A percentile compares a stretch with the other conserved stretches of the same genome.
Evolutionary conservation across 2,113 vertebrate genomes (phyloP).

Genomic region (Anas platyrhynchos): DNA sequence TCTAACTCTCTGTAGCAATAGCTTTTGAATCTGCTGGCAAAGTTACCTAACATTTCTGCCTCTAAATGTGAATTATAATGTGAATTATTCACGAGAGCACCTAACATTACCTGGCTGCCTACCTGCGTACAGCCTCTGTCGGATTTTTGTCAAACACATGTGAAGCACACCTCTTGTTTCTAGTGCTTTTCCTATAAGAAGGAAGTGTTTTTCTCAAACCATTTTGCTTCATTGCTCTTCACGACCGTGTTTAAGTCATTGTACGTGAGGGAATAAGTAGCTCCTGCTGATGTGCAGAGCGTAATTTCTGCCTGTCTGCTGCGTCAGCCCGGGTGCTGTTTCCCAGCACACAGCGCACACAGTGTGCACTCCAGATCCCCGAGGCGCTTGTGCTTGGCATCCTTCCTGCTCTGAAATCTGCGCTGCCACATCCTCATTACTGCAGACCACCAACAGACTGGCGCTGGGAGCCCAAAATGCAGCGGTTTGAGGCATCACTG

Average conservation of each 20-base stretch:
- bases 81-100: neutral
- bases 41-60: neutral
- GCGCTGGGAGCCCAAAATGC: neutral
- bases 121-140: neutral
- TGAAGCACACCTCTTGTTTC: neutral
- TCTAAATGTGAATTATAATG: neutral
- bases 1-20: neutral
- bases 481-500: neutral
- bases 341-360: neutral
- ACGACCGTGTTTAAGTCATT: neutral
- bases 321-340: neutral
- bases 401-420: slow-evolving; percentile 10
- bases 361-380: neutral
- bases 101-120: neutral
- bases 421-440: neutral
- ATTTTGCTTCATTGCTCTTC: neutral
- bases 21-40: neutral
- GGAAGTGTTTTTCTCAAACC: neutral
- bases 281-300: neutral
- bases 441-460: slow-evolving; percentile 21
- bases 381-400: neutral
- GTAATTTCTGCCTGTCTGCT: neutral
- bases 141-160: neutral
- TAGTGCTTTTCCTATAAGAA: neutral
- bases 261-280: neutral